Evolutionary conservation across 2,888 invertebrate genomes (phyloP).

Genomic region (Agrilus biguttatus): DNA sequence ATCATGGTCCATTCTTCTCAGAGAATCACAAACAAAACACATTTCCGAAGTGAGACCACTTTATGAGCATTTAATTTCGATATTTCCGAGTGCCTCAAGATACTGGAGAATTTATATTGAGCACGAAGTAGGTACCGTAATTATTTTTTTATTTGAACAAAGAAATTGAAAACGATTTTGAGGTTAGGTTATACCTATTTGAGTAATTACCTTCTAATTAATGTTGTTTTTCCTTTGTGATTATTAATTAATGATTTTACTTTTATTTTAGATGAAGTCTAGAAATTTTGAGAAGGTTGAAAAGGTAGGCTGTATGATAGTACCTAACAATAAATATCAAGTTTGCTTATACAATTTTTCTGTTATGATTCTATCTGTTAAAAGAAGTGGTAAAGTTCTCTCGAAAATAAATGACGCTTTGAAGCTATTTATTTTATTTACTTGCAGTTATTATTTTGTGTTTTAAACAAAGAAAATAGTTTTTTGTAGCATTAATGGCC

Average conservation of each 20-base stretch:
- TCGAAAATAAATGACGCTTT: too few species aligned
- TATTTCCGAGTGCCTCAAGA: conserved; percentile 91
- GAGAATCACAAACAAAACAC: conserved; percentile 83
- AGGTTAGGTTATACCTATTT: not conserved
- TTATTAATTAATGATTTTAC: not conserved
- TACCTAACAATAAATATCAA: too few species aligned
- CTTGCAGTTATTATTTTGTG: too few species aligned
- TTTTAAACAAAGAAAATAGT: too few species aligned
- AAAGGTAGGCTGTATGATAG: too few species aligned
- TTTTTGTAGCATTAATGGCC: too few species aligned
- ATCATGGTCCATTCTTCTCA: conserved; percentile 92
- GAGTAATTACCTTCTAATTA: too few species aligned
- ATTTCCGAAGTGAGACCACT: conserved; percentile 80
- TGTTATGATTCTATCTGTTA: too few species aligned
- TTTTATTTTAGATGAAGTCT: conserved; percentile 76
- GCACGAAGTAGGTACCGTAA: conserved; percentile 58
- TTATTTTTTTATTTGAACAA: conserved; percentile 2
- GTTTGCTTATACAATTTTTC: too few species aligned
- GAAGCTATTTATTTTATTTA: too few species aligned
- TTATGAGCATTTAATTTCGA: conserved; percentile 83
- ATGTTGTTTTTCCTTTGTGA: too few species aligned
- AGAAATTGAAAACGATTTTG: not conserved
- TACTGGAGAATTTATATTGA: conserved; percentile 99
- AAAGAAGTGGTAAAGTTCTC: too few species aligned
- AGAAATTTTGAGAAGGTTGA: conserved; percentile 41